Evolutionary conservation across 2,113 vertebrate genomes (phyloP).

Genomic region (Elachura formosa): DNA sequence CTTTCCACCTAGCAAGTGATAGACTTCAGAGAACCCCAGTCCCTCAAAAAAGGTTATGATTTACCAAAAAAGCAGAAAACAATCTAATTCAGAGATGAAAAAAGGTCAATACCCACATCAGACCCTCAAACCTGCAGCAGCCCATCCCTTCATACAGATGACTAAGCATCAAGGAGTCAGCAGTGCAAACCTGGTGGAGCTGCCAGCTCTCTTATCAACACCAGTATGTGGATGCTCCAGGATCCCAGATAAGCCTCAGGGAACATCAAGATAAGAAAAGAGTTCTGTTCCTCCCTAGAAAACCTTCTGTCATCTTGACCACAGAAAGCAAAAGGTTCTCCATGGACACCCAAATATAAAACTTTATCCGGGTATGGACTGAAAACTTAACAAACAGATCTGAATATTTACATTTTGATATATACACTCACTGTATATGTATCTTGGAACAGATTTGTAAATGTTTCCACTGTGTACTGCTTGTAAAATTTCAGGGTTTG

Average conservation of each 20-base stretch:
- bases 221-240: neutral
- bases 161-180: neutral
- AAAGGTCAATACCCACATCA: neutral
- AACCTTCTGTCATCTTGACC: neutral
- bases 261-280: neutral
- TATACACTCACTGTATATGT: neutral
- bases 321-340: slow-evolving; percentile 31
- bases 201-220: neutral
- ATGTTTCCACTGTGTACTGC: slow-evolving; percentile 62
- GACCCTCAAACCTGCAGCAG: neutral
- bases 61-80: neutral
- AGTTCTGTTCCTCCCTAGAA: neutral
- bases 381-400: neutral
- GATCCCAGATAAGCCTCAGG: neutral
- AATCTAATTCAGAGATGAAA: neutral
- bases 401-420: slow-evolving; percentile 17
- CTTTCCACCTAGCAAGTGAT: neutral
- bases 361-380: neutral
- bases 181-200: neutral
- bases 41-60: neutral
- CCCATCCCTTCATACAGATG: neutral
- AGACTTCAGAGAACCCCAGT: neutral
- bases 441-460: slow-evolving; percentile 52
- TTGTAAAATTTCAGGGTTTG: slow-evolving; percentile 46
- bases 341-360: neutral